These are phyloP conservation scores for Eumeta japonica DNA, from an alignment of 1,140 invertebrate genomes.

Conservation along the genomic window DNA sequence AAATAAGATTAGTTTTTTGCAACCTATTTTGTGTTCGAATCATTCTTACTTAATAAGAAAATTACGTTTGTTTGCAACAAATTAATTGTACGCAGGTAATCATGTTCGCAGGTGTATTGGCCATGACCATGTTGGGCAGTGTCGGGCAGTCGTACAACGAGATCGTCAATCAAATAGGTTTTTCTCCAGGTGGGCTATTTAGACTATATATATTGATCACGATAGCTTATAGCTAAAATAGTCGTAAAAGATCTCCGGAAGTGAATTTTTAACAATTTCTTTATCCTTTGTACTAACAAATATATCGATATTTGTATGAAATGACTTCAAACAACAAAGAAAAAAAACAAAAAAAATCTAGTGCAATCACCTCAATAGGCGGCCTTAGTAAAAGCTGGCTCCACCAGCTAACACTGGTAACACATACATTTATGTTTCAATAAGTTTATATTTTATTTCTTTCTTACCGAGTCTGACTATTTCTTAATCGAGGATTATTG, in stretches of 20 bases:
- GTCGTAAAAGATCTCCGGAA: conserved; percentile 6
- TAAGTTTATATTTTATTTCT: too few relatives aligned
- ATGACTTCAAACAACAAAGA: not conserved
- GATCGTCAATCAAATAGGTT: conserved; percentile 60
- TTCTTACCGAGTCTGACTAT: too few relatives aligned
- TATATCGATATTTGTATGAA: not conserved
- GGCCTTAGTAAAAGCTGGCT: too few relatives aligned
- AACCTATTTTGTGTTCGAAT: too few relatives aligned
- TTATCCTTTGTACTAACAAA: not conserved
- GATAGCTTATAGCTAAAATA: not conserved
- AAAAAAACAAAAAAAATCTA: too few relatives aligned
- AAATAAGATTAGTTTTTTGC: conserved; percentile 9
- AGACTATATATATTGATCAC: conserved; percentile 2
- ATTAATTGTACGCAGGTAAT: too few relatives aligned
- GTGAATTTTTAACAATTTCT: not conserved
- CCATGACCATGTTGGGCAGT: conserved; percentile 67
- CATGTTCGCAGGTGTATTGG: conserved; percentile 64
- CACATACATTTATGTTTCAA: too few relatives aligned
- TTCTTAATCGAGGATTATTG: too few relatives aligned
- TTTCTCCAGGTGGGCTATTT: conserved; percentile 53
- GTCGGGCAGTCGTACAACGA: conserved; percentile 68
- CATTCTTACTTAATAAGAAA: too few relatives aligned
- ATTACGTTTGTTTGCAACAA: too few relatives aligned
- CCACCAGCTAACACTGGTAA: too few relatives aligned
- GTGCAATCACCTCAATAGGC: too few relatives aligned